Percentiles rank a stretch among this genome's conserved stretches.
These are phyloP conservation scores for Dynastes tityus DNA, from an alignment of 2,888 invertebrate species.

Conservation along the genomic window DNA sequence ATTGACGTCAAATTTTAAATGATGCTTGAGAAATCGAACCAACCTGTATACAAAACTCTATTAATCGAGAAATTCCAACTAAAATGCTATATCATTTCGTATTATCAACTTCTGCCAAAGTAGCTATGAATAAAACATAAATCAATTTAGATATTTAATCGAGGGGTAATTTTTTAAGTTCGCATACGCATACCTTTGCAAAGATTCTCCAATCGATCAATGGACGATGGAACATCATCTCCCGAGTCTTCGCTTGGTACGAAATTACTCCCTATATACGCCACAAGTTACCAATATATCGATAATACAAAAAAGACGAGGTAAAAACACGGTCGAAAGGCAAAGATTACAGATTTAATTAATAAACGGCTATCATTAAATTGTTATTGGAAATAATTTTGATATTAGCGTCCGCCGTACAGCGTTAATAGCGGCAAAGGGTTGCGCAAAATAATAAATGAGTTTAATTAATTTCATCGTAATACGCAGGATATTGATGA, in stretches of 20 bases:
- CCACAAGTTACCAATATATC: not conserved
- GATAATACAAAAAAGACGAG: slow-evolving; percentile 18
- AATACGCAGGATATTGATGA: slow-evolving; percentile 19
- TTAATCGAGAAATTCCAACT: slow-evolving; percentile 21
- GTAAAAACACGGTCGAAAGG: slow-evolving; percentile 24
- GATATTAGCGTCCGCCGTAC: slow-evolving; percentile 29
- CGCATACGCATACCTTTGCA: not conserved
- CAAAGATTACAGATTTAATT: slow-evolving; percentile 45
- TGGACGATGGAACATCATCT: slow-evolving; percentile 6
- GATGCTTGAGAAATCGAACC: not conserved
- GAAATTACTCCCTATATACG: slow-evolving; percentile 1
- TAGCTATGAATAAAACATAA: slow-evolving; percentile 42
- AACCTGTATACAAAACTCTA: not conserved
- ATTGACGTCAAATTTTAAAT: too few species aligned
- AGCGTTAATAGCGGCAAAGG: not conserved
- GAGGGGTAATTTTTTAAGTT: slow-evolving; percentile 24
- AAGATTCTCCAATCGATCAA: not conserved
- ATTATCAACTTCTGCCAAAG: not conserved
- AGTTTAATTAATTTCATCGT: slow-evolving; percentile 33
- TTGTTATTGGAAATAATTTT: slow-evolving; percentile 38
- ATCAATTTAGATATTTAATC: slow-evolving; percentile 42
- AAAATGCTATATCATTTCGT: slow-evolving; percentile 21
- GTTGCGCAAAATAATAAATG: slow-evolving; percentile 39
- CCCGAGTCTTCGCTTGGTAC: not conserved
- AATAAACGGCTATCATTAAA: slow-evolving; percentile 46